Evolutionary conservation across 2,113 vertebrate genomes (phyloP), one percentile per base, ranked within the genome.

Genomic region (Axis porcinus): DNA sequence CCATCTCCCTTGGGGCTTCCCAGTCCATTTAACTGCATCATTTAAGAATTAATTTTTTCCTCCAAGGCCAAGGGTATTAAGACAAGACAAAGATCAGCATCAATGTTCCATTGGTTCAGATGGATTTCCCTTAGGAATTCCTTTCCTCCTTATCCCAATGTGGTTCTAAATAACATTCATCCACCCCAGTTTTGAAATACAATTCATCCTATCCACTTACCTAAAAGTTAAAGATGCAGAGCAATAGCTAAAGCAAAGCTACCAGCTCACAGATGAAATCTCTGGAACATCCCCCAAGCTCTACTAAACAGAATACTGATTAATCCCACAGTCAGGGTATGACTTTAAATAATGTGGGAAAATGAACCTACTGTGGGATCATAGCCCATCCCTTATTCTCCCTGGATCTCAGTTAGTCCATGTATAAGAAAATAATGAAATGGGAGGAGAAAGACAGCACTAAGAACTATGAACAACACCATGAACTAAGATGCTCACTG

Each of bases 31-130:
- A 86, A 67, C 57, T 92, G 94, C 92, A 85, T 86, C 90, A 47
- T 58, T 96, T 50, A 55, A 82, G 87, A 95, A 96, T 96, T 93
- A 64, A n/a, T 15, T 83, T 81, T 87, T 85, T 79, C 45, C 50
- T 70, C 81, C 14, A 67, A 3, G 47, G 78, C 95, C 84, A 81
- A 92, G 40, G 19, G 28, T 33, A 47, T 52, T 28, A 94, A 52
- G 58, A 13, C 64, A 25, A 86, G 84, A 40, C 8, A 28, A 62
- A 78, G 67, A 52, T 33, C 43, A 54, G 14, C 14, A 28, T 67
- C 36, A 91, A 60, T 45, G 76, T 50, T 86, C 74, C 82, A 28
- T 0, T n/a, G 40, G 52, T 27, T 74, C 70, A 40, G 58, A 84
- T 40, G 58, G 40, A 79, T 19, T 78, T 57, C 64, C 57, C 93